Conservation (phyloP, 1,140 invertebrate genomes). For the Kradibia gibbosae region DNA sequence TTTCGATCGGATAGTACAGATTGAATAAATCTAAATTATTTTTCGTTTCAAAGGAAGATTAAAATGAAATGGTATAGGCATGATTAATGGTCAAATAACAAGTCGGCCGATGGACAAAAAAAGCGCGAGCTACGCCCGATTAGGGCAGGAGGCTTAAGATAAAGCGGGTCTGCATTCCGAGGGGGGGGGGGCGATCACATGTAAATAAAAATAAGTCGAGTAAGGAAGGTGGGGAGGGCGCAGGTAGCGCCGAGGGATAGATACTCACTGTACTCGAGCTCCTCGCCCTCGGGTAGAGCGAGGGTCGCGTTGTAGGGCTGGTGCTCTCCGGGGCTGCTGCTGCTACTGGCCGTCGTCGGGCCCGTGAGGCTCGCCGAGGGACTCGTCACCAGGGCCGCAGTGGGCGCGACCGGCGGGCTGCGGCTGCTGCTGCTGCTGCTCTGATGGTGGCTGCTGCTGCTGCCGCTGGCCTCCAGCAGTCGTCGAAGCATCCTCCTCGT, state of each 20-base stretch:
- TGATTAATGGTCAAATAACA: too few species aligned
- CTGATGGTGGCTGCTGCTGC: constrained; percentile 5
- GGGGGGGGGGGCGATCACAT: too few species aligned
- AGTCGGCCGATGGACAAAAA: too few species aligned
- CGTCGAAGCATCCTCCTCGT: constrained; percentile 47
- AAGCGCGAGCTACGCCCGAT: too few species aligned
- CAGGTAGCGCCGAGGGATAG: neutral
- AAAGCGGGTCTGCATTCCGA: too few species aligned
- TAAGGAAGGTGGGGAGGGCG: too few species aligned
- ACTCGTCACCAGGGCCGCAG: constrained; percentile 5
- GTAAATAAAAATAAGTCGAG: too few species aligned
- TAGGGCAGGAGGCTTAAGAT: too few species aligned
- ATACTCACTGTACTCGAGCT: constrained; percentile 70
- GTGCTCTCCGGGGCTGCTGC: neutral
- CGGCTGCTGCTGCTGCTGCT: constrained; percentile 5
- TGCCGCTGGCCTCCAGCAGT: constrained; percentile 45
- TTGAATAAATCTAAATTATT: too few species aligned
- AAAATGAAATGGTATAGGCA: too few species aligned
- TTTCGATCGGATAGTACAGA: too few species aligned
- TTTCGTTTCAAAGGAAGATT: too few species aligned
- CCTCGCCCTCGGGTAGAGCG: constrained; percentile 65
- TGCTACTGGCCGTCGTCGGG: constrained; percentile 6
- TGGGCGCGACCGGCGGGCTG: constrained; percentile 2
- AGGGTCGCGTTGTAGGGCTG: constrained; percentile 59
- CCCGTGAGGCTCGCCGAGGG: constrained; percentile 20